A percentile compares a stretch with the other conserved stretches of the same genome.
Evolutionary conservation across 2,797 vertebrate species (phyloP).

Genomic region (Platyrinchus mystaceus): DNA sequence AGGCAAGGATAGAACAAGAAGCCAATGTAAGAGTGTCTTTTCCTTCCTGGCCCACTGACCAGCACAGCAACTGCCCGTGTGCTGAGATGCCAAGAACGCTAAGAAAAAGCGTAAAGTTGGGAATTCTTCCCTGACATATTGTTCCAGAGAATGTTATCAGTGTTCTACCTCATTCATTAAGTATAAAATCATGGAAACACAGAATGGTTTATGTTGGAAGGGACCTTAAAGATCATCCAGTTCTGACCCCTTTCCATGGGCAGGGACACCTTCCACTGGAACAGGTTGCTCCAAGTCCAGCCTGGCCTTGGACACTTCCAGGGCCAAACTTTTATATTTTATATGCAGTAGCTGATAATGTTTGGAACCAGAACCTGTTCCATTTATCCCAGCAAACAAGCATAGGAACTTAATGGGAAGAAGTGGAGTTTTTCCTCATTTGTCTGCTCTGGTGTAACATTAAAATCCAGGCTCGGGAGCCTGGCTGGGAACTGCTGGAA

Average conservation of each 20-base stretch:
- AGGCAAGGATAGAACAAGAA: rapidly evolving
- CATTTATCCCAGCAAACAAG: not conserved
- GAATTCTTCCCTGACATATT: not conserved
- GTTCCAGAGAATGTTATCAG: not conserved
- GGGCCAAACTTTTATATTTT: not conserved
- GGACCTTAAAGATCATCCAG: not conserved
- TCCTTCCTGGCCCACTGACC: not conserved
- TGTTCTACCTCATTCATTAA: not conserved
- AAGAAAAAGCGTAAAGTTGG: not conserved
- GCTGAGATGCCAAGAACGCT: not conserved
- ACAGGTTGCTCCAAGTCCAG: not conserved
- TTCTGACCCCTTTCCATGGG: not conserved
- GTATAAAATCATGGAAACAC: not conserved
- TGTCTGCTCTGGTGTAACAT: not conserved
- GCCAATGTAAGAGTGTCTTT: rapidly evolving
- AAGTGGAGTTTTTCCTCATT: not conserved
- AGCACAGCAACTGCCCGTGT: rapidly evolving
- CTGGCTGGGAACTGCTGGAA: not conserved
- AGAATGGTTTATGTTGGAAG: not conserved
- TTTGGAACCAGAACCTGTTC: not conserved
- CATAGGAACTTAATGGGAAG: not conserved
- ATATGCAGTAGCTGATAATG: not conserved
- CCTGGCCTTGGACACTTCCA: not conserved
- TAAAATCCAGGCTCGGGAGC: not conserved
- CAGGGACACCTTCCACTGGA: not conserved